A percentile compares a stretch with the other conserved stretches of the same genome.
phyloP scores from a whole-genome alignment of 2,113 vertebrate genomes.

The Hydropotes inermis region DNA sequence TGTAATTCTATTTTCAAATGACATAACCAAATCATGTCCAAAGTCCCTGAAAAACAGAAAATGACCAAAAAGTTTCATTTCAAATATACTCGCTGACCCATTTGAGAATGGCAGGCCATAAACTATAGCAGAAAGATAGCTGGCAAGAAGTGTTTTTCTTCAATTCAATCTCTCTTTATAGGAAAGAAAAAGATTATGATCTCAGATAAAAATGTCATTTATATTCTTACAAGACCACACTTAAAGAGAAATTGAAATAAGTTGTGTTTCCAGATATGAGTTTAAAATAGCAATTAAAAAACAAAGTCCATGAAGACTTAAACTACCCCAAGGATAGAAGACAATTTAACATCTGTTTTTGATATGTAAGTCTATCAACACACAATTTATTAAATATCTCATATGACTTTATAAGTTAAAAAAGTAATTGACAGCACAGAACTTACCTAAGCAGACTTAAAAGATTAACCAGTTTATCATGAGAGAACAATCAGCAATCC shows the following conservation, averaged over 20 bases:
- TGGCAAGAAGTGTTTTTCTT: constrained; percentile 50
- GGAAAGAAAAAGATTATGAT: constrained; percentile 1
- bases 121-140: not conserved
- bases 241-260: not conserved
- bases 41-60: constrained; percentile 45
- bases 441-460: not conserved
- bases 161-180: constrained; percentile 25
- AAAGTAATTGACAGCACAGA: not conserved
- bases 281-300: not conserved
- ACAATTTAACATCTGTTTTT: not conserved
- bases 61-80: not conserved
- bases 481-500: not conserved
- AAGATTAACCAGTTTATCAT: not conserved
- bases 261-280: not conserved
- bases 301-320: not conserved
- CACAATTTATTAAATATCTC: not conserved
- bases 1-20: not conserved
- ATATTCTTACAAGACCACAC: not conserved
- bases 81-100: constrained; percentile 35
- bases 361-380: not conserved
- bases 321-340: not conserved
- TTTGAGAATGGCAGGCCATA: constrained; percentile 17
- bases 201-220: constrained; percentile 15
- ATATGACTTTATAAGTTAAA: not conserved
- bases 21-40: constrained; percentile 20